Percentiles rank a stretch among this genome's conserved stretches.
Evolutionary conservation across 2,888 invertebrate genomes (phyloP).

Genomic region (Rhingia campestris): DNA sequence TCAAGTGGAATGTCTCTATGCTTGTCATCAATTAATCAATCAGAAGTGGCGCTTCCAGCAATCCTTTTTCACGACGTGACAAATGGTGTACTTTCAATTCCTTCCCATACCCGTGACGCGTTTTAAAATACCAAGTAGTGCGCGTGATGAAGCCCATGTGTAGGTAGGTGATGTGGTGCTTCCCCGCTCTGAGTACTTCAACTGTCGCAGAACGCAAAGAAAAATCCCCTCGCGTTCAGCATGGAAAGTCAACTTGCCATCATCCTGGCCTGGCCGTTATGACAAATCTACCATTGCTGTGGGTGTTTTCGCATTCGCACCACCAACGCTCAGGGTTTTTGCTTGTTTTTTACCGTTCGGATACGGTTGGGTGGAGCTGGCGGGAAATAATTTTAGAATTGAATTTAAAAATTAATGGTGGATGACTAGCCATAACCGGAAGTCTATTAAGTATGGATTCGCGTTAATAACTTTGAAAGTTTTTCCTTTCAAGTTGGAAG

Average conservation of each 20-base stretch:
- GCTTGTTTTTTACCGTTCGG: constrained; percentile 47
- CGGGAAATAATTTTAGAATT: constrained; percentile 70
- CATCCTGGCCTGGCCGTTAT: constrained; percentile 9
- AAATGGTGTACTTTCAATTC: constrained; percentile 65
- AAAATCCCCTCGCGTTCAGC: constrained; percentile 54
- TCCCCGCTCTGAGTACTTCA: constrained; percentile 38
- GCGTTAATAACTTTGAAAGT: constrained; percentile 57
- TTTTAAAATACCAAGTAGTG: constrained; percentile 55
- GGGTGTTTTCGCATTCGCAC: constrained; percentile 18
- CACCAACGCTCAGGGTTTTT: too few relatives aligned
- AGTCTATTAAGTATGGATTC: constrained; percentile 60
- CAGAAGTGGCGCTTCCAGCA: constrained; percentile 49
- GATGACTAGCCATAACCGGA: constrained; percentile 60
- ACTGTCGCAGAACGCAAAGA: constrained; percentile 52
- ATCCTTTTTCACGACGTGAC: constrained; percentile 50
- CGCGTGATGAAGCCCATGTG: constrained; percentile 15
- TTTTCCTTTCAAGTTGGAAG: not conserved
- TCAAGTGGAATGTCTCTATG: constrained; percentile 40
- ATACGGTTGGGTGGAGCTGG: constrained; percentile 50
- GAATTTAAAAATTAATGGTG: constrained; percentile 72
- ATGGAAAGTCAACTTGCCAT: constrained; percentile 40
- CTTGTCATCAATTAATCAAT: constrained; percentile 72
- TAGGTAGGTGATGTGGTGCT: constrained; percentile 39
- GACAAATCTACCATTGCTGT: not conserved
- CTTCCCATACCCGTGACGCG: constrained; percentile 35